These are phyloP conservation scores for Ciconia maguari DNA, from an alignment of 2,113 vertebrate species.

Conservation along the genomic window DNA sequence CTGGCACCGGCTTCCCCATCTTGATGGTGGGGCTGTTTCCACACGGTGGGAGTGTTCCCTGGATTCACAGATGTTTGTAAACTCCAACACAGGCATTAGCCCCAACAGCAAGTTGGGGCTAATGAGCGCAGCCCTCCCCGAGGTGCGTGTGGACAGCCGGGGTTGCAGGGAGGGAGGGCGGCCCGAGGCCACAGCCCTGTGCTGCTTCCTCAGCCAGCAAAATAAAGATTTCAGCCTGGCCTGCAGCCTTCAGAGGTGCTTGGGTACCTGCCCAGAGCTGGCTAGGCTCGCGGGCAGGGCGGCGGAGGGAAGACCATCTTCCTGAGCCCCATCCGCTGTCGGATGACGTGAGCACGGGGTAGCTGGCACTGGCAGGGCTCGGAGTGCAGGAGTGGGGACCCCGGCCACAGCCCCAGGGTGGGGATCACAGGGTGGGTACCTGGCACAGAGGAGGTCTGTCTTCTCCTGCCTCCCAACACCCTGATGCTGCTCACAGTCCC, in stretches of 20 bases:
- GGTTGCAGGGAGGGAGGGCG: neutral
- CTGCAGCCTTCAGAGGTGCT: neutral
- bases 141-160: neutral
- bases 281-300: neutral
- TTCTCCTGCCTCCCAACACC: neutral
- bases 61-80: conserved; percentile 51
- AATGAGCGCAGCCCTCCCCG: neutral
- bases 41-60: conserved; percentile 33
- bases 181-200: neutral
- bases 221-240: neutral
- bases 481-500: neutral
- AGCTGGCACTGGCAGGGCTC: neutral
- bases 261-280: neutral
- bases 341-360: accelerated
- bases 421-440: neutral
- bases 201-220: neutral
- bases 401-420: neutral
- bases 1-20: neutral
- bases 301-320: neutral
- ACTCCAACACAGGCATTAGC: conserved; percentile 45
- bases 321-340: neutral
- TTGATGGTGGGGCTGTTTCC: conserved; percentile 24
- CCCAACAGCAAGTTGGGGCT: neutral
- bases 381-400: accelerated
- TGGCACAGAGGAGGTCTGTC: accelerated